Evolutionary conservation across 2,888 invertebrate species (phyloP).

Genomic region (Hybos culiciformis): DNA sequence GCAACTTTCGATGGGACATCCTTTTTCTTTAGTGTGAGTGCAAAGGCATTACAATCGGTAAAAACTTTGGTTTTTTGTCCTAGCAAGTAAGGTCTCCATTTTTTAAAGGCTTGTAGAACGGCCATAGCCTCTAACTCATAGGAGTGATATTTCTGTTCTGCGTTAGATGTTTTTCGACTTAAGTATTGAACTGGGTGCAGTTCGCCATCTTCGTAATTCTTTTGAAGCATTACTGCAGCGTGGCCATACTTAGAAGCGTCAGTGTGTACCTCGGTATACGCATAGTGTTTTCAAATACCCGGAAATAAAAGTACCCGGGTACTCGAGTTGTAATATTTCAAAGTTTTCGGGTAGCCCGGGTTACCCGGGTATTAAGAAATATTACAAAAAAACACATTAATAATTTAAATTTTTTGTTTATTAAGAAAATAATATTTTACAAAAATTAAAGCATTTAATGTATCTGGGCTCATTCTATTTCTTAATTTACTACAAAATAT

Average conservation of each 20-base stretch:
- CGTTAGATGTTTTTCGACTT: neutral
- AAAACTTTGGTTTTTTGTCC: constrained; percentile 21
- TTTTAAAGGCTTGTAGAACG: constrained; percentile 17
- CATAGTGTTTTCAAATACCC: too few relatives aligned
- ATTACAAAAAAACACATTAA: too few relatives aligned
- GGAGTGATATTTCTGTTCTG: neutral
- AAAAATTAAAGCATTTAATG: too few relatives aligned
- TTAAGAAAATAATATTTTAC: too few relatives aligned
- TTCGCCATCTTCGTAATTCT: neutral
- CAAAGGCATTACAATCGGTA: constrained; percentile 21
- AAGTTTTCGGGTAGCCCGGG: too few relatives aligned
- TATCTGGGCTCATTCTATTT: too few relatives aligned
- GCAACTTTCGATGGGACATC: constrained; percentile 10
- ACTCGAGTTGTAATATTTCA: too few relatives aligned
- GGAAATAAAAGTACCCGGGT: too few relatives aligned
- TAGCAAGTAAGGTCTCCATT: constrained; percentile 19
- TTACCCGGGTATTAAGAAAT: too few relatives aligned
- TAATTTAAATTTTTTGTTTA: too few relatives aligned
- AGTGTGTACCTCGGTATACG: too few relatives aligned
- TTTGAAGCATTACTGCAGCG: neutral
- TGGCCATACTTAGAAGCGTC: neutral
- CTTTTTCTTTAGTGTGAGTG: constrained; percentile 21
- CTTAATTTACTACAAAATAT: too few relatives aligned
- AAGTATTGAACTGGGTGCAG: neutral
- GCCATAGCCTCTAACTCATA: constrained; percentile 19